Evolutionary conservation across 2,797 vertebrate genomes (phyloP).

Genomic region (Cyprinella venusta): DNA sequence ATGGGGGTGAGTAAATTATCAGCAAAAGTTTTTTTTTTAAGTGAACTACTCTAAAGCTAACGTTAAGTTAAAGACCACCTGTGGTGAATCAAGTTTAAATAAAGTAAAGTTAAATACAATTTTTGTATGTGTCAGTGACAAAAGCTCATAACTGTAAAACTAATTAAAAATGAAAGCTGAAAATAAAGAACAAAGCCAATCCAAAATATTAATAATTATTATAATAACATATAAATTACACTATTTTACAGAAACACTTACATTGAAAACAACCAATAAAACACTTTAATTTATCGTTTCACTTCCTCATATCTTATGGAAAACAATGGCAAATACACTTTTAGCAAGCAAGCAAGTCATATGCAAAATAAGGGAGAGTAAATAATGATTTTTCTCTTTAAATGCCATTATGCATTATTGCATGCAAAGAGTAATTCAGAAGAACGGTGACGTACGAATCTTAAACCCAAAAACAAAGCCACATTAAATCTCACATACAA

Average conservation of each 20-base stretch:
- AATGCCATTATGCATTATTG: neutral
- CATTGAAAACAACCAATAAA: neutral
- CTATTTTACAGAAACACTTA: neutral
- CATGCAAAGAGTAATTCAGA: constrained; percentile 9
- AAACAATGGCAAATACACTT: neutral
- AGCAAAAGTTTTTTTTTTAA: no score
- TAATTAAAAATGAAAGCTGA: neutral
- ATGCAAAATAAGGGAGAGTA: neutral
- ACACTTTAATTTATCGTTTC: neutral
- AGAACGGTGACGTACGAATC: constrained; percentile 34
- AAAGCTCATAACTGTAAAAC: neutral
- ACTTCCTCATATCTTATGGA: neutral
- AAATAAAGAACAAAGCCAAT: neutral
- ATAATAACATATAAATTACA: neutral
- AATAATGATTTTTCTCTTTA: neutral
- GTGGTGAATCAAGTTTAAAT: no score
- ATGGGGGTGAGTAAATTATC: no score
- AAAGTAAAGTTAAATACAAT: no score
- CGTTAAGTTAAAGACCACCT: no score
- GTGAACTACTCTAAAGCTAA: no score
- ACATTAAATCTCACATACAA: constrained; percentile 34
- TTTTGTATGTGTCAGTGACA: no score
- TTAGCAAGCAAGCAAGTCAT: neutral
- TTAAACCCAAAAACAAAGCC: constrained; percentile 42
- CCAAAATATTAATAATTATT: neutral